Percentiles rank a stretch among this genome's conserved stretches.
Evolutionary conservation across 2,113 vertebrate species (phyloP).

Genomic region (Gavialis gangeticus): DNA sequence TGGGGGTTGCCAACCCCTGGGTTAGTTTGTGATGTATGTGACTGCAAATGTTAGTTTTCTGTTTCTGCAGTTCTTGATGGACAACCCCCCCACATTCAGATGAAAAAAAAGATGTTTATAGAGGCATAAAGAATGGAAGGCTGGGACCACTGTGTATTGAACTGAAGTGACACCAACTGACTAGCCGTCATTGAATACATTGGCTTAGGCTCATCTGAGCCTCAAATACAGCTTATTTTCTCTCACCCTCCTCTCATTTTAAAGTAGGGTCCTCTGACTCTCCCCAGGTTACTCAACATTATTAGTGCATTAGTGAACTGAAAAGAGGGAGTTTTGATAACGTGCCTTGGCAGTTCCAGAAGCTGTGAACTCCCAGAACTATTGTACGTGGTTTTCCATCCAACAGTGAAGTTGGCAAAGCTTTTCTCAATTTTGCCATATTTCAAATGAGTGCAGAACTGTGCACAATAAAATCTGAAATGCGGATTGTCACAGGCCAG

Average conservation of each 20-base stretch:
- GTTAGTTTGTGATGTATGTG: too few species aligned
- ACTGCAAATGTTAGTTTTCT: background rate
- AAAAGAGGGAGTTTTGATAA: background rate
- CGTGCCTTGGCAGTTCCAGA: rapidly evolving
- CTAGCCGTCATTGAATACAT: background rate
- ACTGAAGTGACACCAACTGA: background rate
- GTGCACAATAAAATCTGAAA: rapidly evolving
- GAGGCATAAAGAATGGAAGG: background rate
- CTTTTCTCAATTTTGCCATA: background rate
- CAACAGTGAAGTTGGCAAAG: background rate
- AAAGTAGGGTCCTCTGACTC: background rate
- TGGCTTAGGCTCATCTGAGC: background rate
- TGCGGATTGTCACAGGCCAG: too few species aligned
- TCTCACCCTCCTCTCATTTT: background rate
- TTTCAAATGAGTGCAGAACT: background rate
- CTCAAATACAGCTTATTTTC: background rate
- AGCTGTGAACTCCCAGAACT: background rate
- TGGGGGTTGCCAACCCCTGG: too few species aligned
- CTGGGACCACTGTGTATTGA: background rate
- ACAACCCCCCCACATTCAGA: too few species aligned
- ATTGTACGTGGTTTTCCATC: background rate
- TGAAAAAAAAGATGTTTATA: background rate
- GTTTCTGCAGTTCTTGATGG: background rate
- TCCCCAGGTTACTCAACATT: background rate
- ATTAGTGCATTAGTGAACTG: background rate